These are phyloP conservation scores for Asarcornis scutulata DNA, from an alignment of 2,113 vertebrate species.

Conservation along the genomic window DNA sequence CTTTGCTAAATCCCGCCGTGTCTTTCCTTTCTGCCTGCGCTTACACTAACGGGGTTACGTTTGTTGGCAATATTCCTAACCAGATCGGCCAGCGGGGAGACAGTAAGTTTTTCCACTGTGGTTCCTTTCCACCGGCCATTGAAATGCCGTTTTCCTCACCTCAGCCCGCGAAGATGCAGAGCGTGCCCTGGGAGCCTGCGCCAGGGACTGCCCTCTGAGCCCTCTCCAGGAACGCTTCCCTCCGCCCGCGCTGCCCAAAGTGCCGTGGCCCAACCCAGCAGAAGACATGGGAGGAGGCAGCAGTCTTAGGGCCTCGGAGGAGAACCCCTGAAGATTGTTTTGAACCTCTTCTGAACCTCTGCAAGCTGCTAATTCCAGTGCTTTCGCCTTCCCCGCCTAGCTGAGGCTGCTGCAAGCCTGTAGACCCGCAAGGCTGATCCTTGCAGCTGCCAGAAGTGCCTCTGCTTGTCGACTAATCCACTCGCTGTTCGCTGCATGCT, in stretches of 20 bases:
- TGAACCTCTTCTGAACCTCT: constrained; percentile 33
- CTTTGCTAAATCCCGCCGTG: neutral
- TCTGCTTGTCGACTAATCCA: neutral
- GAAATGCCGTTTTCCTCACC: constrained; percentile 80
- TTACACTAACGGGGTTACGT: neutral
- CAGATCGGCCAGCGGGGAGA: neutral
- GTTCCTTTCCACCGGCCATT: constrained; percentile 9
- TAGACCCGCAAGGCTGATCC: neutral
- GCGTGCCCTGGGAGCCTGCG: constrained; percentile 70
- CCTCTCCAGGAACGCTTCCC: constrained; percentile 50
- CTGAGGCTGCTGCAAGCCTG: neutral
- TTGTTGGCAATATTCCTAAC: neutral
- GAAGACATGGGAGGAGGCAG: constrained; percentile 33
- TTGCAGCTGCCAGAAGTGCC: neutral
- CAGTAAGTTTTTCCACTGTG: constrained; percentile 32
- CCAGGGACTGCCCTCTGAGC: constrained; percentile 77
- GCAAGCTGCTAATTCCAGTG: neutral
- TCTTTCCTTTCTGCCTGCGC: neutral
- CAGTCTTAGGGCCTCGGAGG: constrained; percentile 11
- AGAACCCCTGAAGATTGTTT: neutral
- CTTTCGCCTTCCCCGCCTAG: neutral
- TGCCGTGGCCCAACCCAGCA: constrained; percentile 32
- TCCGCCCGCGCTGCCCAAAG: constrained; percentile 37
- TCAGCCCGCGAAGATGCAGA: constrained; percentile 79
- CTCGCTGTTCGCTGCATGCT: neutral